These are phyloP conservation scores for Morpho achilles DNA, from an alignment of 2,888 invertebrate species.

Conservation along the genomic window DNA sequence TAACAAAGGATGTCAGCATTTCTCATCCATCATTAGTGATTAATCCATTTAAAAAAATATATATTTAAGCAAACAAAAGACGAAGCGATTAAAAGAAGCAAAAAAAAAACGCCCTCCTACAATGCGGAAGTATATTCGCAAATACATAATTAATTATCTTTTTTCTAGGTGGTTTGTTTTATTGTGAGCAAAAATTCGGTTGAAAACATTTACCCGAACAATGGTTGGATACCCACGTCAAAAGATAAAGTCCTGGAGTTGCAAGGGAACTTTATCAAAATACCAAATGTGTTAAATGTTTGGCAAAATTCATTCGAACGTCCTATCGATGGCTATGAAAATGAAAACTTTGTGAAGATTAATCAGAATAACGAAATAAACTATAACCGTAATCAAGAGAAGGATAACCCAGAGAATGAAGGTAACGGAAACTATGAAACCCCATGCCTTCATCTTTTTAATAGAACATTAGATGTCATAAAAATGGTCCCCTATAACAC, in stretches of 20 bases:
- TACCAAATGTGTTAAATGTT: conserved; percentile 15
- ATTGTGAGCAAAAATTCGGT: conserved; percentile 15
- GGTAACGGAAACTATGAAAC: no score
- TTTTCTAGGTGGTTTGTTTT: conserved; percentile 22
- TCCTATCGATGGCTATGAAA: conserved; percentile 16
- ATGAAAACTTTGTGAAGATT: conserved; percentile 12
- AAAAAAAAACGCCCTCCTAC: background rate
- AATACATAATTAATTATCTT: conserved; percentile 20
- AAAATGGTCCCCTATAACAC: no score
- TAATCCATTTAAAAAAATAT: no score
- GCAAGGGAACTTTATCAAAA: conserved; percentile 24
- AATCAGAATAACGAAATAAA: conserved; percentile 5
- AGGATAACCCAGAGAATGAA: background rate
- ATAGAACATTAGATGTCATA: no score
- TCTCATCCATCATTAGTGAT: no score
- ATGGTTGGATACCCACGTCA: conserved; percentile 34
- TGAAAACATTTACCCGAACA: conserved; percentile 21
- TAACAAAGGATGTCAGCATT: no score
- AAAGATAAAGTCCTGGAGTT: conserved; percentile 28
- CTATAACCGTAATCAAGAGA: conserved; percentile 1
- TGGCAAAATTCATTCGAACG: conserved; percentile 15
- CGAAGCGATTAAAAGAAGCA: background rate
- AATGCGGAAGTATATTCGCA: background rate
- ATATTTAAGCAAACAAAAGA: background rate
- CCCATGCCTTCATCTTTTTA: no score